These are phyloP conservation scores for Drosophila pegasa DNA, from an alignment of 2,888 invertebrate species.

Conservation along the genomic window DNA sequence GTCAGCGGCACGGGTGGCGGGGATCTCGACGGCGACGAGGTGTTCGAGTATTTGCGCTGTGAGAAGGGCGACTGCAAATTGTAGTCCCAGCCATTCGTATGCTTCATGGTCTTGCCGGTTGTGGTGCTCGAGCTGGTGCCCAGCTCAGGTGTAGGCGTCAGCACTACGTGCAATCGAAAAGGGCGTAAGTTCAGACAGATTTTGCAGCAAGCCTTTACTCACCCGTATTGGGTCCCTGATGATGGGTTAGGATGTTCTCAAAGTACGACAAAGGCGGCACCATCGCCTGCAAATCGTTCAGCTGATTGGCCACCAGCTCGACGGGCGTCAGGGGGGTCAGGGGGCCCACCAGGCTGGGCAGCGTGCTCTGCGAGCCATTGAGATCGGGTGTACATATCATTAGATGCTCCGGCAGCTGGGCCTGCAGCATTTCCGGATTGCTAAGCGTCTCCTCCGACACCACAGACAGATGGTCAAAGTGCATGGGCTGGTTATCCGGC, in stretches of 20 bases:
- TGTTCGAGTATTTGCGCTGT: constrained; percentile 72
- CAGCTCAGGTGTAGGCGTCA: constrained; percentile 74
- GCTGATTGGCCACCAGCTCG: constrained; percentile 81
- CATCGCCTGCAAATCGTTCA: constrained; percentile 82
- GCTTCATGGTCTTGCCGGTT: constrained; percentile 78
- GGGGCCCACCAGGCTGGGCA: constrained; percentile 74
- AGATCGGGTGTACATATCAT: constrained; percentile 65
- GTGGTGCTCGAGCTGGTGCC: constrained; percentile 77
- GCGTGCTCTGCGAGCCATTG: constrained; percentile 73
- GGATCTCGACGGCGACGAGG: constrained; percentile 66
- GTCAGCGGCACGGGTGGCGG: constrained; percentile 64
- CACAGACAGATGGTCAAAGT: constrained; percentile 90
- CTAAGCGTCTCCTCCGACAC: constrained; percentile 90
- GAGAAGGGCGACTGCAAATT: constrained; percentile 82
- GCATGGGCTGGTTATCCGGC: constrained; percentile 49
- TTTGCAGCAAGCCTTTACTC: constrained; percentile 11
- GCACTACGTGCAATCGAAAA: constrained; percentile 16
- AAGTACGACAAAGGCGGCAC: constrained; percentile 84
- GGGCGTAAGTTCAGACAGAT: background rate
- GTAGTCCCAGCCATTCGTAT: constrained; percentile 84
- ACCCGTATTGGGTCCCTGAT: constrained; percentile 79
- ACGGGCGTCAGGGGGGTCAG: constrained; percentile 82
- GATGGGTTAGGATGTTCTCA: constrained; percentile 83
- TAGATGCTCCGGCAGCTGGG: constrained; percentile 66
- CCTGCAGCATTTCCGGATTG: constrained; percentile 79